Evolutionary conservation across 35 echinoderm and acorn worm species (phyloP).

Genomic region (Antedon bifida): DNA sequence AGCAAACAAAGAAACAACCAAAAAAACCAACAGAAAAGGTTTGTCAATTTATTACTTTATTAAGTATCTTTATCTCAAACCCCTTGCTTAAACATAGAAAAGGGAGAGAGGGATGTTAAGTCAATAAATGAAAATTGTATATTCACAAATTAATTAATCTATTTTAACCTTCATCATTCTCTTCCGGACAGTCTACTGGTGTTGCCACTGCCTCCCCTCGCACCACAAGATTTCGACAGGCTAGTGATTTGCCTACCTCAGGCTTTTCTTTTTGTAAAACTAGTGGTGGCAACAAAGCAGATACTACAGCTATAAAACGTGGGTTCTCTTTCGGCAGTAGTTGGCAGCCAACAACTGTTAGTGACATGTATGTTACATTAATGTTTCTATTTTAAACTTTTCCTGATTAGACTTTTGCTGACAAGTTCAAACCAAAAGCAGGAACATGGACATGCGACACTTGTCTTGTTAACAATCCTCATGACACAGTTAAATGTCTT

Average conservation of each 20-base stretch:
- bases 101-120: too few relatives aligned
- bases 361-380: background rate
- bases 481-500: background rate
- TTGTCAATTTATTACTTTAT: background rate
- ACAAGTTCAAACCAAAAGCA: conserved; percentile 1
- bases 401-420: background rate
- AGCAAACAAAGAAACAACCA: background rate
- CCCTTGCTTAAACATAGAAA: too few relatives aligned
- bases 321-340: too few relatives aligned
- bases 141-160: too few relatives aligned
- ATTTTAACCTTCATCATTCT: too few relatives aligned
- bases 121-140: too few relatives aligned
- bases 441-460: conserved; percentile 23
- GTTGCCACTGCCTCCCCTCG: background rate
- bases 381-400: background rate
- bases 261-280: background rate
- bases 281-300: background rate
- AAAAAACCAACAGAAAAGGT: background rate
- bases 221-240: conserved; percentile 4
- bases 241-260: background rate
- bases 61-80: too few relatives aligned
- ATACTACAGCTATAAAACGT: background rate
- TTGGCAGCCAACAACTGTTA: too few relatives aligned
- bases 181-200: background rate
- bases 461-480: background rate